These are phyloP conservation scores for Drosophila pseudotakahashii DNA, from an alignment of 2,888 invertebrate species.

Conservation along the genomic window DNA sequence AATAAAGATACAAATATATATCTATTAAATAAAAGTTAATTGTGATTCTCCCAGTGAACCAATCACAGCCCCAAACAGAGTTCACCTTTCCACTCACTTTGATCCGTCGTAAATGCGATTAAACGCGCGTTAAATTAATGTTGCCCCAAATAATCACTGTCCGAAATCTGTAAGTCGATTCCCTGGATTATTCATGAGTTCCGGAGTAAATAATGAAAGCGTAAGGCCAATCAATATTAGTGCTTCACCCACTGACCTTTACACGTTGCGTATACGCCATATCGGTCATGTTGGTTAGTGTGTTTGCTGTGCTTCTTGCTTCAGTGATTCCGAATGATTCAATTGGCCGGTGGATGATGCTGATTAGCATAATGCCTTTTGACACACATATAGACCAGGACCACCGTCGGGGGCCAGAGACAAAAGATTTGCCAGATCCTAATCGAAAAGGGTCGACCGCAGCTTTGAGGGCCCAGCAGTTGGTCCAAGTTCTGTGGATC, in stretches of 20 bases:
- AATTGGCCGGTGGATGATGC: conserved; percentile 45
- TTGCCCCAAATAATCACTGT: conserved; percentile 53
- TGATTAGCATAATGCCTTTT: conserved; percentile 71
- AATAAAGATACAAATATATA: too few relatives aligned
- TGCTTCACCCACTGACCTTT: conserved; percentile 24
- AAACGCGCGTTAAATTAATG: conserved; percentile 44
- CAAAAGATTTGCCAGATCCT: conserved; percentile 27
- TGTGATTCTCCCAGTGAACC: not conserved
- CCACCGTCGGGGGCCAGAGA: conserved; percentile 9
- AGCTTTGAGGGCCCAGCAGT: conserved; percentile 48
- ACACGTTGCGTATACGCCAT: conserved; percentile 58
- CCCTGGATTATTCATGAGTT: conserved; percentile 62
- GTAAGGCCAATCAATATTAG: conserved; percentile 16
- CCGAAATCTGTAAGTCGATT: conserved; percentile 49
- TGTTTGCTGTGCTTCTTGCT: not conserved
- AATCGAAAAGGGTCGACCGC: conserved; percentile 71
- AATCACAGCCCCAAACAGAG: conserved; percentile 15
- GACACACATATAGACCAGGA: conserved; percentile 53
- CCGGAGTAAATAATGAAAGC: conserved; percentile 20
- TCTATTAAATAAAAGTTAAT: too few relatives aligned
- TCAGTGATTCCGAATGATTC: conserved; percentile 34
- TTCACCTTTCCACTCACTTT: conserved; percentile 16
- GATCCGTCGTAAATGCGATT: conserved; percentile 27
- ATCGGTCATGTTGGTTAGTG: conserved; percentile 17
- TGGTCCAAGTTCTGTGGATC: conserved; percentile 29